Conservation (phyloP, 2,113 vertebrate genomes). For the Alosa alosa region DNA sequence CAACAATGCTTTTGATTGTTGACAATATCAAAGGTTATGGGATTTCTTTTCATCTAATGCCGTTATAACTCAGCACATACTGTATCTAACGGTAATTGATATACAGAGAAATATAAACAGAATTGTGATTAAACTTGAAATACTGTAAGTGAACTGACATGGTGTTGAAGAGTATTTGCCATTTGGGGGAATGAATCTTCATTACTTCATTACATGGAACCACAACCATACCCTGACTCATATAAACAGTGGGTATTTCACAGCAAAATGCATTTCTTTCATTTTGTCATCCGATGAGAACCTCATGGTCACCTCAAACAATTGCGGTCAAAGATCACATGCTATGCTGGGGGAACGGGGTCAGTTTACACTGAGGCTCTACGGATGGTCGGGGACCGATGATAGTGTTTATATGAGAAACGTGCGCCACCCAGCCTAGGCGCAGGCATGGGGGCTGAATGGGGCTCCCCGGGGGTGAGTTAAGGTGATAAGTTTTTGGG, state of each 20-base stretch:
- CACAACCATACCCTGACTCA: not conserved
- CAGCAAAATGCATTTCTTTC: not conserved
- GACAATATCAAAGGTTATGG: not conserved
- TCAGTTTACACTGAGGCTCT: not conserved
- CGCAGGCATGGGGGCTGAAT: not conserved
- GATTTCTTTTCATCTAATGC: not conserved
- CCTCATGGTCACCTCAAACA: not conserved
- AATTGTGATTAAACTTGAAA: not conserved
- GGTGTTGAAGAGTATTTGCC: not conserved
- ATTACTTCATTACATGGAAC: too few species aligned
- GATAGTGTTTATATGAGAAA: slow-evolving; percentile 1
- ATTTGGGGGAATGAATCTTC: too few species aligned
- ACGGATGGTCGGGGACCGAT: not conserved
- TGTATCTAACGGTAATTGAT: not conserved
- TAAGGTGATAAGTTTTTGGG: slow-evolving; percentile 19
- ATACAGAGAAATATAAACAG: not conserved
- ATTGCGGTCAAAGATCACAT: not conserved
- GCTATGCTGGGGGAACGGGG: not conserved
- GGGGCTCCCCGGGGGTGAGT: not conserved
- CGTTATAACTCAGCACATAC: not conserved
- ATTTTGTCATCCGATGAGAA: not conserved
- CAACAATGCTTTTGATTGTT: not conserved
- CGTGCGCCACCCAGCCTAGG: not conserved
- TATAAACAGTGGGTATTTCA: not conserved
- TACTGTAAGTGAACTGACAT: not conserved